Conservation (phyloP, 2,113 vertebrate genomes). For the Crypturellus undulatus region DNA sequence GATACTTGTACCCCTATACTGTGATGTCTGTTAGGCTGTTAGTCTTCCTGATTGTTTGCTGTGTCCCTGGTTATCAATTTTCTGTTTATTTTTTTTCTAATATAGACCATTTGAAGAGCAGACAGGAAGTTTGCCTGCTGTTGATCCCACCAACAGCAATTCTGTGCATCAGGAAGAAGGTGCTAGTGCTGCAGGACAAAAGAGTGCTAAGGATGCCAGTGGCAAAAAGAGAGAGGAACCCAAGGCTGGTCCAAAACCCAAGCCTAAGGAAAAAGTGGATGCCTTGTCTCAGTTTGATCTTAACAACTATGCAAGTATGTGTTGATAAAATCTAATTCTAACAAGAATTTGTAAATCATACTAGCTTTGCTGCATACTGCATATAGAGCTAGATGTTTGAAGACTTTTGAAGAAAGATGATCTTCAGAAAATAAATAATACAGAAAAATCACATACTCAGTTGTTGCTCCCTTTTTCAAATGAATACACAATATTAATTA, state of each 20-base stretch:
- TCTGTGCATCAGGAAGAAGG: constrained; percentile 81
- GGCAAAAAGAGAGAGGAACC: constrained; percentile 92
- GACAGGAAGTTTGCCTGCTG: constrained; percentile 43
- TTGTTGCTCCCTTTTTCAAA: background rate
- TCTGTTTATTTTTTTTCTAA: background rate
- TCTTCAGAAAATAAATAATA: background rate
- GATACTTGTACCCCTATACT: fast-evolving
- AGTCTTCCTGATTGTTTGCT: background rate
- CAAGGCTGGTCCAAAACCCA: constrained; percentile 88
- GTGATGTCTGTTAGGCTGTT: background rate
- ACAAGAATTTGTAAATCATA: background rate
- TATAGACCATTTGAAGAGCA: constrained; percentile 82
- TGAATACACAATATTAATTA: background rate
- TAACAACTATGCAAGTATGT: constrained; percentile 98
- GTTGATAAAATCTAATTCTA: background rate
- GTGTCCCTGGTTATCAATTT: background rate
- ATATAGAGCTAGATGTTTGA: background rate
- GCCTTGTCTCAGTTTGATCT: constrained; percentile 98
- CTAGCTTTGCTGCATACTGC: background rate
- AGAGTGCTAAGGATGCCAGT: constrained; percentile 83
- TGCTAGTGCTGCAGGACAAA: constrained; percentile 74
- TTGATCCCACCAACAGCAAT: constrained; percentile 68
- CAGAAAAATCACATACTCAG: background rate
- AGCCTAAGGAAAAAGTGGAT: constrained; percentile 95
- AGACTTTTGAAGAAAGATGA: background rate